Evolutionary conservation across 1,140 invertebrate species (phyloP), one percentile per base, ranked within the genome.

Genomic region (Oreohelix idahoensis): DNA sequence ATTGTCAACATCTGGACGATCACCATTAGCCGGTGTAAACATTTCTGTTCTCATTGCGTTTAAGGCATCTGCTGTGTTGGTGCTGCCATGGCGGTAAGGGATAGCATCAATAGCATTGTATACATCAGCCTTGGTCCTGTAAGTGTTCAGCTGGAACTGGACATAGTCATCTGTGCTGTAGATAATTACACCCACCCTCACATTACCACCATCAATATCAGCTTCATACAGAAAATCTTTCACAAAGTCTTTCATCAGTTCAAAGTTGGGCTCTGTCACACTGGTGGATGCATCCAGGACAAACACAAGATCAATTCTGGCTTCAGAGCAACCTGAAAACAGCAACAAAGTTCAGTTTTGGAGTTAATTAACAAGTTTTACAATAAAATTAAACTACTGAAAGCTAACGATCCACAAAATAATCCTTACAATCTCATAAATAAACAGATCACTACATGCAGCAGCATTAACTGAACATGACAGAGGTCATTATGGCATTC

Each of bases 221-320:
- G 73, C 73, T 2, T 75, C 73, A 5, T 39, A n/a, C n/a, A n/a
- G 13, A 38, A 75, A 75, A 29, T 45, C 73, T 75, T 75, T 75
- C 11, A 75, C 5, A 75, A 75, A 75, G 39, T 75, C 73, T 29
- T 75, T 75, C 39, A 75, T 75, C 39, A 75, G n/a, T 23, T 75
- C 73, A 75, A 75, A 45, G 38, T 75, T 42, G 17, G 38, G n/a
- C n/a, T n/a, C 35, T 42, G 38, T 75, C 15, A 45, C 73, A 75
- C 73, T 75, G 26, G 73, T 75, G 4, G 73, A 75, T 13, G 73
- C 73, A 75, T 75, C 73, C 35, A 75, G 39, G n/a, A 75, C 73
- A 45, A 75, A 75, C 20, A 75, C 73, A 10, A 75, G 39, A 45
- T 75, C 73, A 39, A 75, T 20, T 45, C 26, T 75, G n/a, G 73